phyloP scores from a whole-genome alignment of 1,140 invertebrate genomes.

The Acyrthosiphon pisum region DNA sequence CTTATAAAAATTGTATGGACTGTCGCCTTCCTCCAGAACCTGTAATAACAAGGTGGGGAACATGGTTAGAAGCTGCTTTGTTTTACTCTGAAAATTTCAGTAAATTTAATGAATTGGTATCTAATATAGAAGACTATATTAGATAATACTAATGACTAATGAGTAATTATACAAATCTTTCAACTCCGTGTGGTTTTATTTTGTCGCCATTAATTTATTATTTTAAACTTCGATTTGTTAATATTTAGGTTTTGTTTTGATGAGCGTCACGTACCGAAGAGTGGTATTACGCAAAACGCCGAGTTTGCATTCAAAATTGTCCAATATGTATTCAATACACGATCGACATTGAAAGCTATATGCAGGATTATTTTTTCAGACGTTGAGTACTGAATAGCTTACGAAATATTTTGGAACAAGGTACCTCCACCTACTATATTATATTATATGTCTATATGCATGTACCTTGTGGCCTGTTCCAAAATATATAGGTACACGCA shows the following conservation, averaged over 20 bases:
- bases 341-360: conserved; percentile 35
- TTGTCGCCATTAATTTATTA: neutral
- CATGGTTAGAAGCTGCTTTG: too few species aligned
- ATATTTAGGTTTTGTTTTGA: conserved; percentile 28
- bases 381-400: neutral
- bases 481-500: neutral
- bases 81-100: too few species aligned
- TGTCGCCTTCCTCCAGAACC: too few species aligned
- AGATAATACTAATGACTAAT: too few species aligned
- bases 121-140: too few species aligned
- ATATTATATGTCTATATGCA: neutral
- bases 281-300: neutral
- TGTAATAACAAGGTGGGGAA: too few species aligned
- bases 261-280: neutral
- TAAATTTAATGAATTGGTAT: too few species aligned
- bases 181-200: neutral
- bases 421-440: neutral
- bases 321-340: conserved; percentile 32
- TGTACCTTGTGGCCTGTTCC: too few species aligned
- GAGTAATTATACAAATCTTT: neutral
- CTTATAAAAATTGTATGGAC: too few species aligned
- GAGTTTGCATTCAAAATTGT: neutral
- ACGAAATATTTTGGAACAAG: neutral
- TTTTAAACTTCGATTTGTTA: neutral
- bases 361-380: neutral